These are phyloP conservation scores for Spisula solida DNA, from an alignment of 2,888 invertebrate genomes.

Conservation along the genomic window DNA sequence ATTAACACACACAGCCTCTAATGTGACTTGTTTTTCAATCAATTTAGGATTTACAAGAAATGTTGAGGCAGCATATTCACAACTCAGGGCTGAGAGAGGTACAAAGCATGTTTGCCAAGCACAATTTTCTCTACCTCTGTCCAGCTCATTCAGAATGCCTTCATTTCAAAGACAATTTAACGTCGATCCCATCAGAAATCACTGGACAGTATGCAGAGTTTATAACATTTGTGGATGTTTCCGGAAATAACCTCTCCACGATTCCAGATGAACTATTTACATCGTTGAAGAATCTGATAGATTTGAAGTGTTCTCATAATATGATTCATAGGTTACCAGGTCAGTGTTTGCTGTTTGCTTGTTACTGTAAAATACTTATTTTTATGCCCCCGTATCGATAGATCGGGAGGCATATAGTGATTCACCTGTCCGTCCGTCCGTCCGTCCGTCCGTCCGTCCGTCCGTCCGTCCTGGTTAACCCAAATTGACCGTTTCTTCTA, in stretches of 20 bases:
- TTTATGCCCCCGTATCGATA: no score
- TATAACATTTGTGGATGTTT: conserved; percentile 74
- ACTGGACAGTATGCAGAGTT: conserved; percentile 71
- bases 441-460: no score
- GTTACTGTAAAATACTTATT: no score
- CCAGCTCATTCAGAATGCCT: conserved; percentile 71
- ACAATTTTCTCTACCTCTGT: conserved; percentile 73
- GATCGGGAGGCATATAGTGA: no score
- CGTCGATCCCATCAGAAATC: conserved; percentile 59
- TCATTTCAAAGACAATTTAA: conserved; percentile 65
- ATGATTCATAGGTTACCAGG: conserved; percentile 74
- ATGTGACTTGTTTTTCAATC: not conserved
- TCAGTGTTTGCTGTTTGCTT: not conserved
- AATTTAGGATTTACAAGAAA: conserved; percentile 40
- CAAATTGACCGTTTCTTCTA: no score
- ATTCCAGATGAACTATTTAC: conserved; percentile 76
- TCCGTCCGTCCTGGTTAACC: no score
- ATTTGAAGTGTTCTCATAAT: conserved; percentile 73
- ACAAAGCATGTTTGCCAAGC: conserved; percentile 60
- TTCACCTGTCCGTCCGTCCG: no score
- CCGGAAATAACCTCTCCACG: conserved; percentile 70
- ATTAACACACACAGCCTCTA: no score
- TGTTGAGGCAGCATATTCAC: conserved; percentile 40
- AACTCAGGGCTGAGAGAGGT: conserved; percentile 38
- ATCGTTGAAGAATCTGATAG: conserved; percentile 70